Base-by-base conservation (phyloP, 2,797 vertebrate genomes). In the Coreius guichenoti region DNA sequence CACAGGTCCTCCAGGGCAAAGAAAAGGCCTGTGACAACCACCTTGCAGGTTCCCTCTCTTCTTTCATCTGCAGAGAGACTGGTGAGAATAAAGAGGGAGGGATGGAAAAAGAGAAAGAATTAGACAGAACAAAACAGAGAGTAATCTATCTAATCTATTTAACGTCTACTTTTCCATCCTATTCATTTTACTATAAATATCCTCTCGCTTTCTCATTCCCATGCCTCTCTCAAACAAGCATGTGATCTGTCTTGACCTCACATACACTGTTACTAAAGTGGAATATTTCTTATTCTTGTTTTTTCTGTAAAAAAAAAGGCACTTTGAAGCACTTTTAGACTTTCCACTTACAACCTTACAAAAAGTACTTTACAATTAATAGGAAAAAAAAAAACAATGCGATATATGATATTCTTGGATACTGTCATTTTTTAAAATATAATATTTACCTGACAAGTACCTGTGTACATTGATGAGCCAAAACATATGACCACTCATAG, bases 41-140 rank as follows among this genome's bases (percentile, higher is more conserved):
- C 89, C 89, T 84, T 89, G 79, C 81, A 86, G 83, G 89, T 89
- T 89, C 85, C 86, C 78, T 89, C 91, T 87, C 63, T 86, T 78
- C 67, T 88, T 90, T 83, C 76, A n/a, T 74, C 61, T 67, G 61
- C 45, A 67, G 14, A 75, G 36, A 84, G 23, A n/a, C 51, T 47
- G 58, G 26, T 75, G 77, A 33, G 45, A 23, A 39, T 39, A 56
- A 63, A 73, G 43, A 65, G 63, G 19, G 47, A 63, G 70, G 81
- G 72, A 85, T 31, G 69, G n/a, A 82, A 43, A 86, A 33, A 47
- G 49, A 89, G 13, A 58, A 68, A 80, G 36, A 61, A n/a, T n/a
- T n/a, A n/a, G n/a, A 69, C 26, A 23, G 81, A 56, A 80, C 33
- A 81, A 47, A 47, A 45, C 45, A 69, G 29, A 61, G 47, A 13